phyloP scores from a whole-genome alignment of 2,888 invertebrate genomes.

The Brachyptera risi region DNA sequence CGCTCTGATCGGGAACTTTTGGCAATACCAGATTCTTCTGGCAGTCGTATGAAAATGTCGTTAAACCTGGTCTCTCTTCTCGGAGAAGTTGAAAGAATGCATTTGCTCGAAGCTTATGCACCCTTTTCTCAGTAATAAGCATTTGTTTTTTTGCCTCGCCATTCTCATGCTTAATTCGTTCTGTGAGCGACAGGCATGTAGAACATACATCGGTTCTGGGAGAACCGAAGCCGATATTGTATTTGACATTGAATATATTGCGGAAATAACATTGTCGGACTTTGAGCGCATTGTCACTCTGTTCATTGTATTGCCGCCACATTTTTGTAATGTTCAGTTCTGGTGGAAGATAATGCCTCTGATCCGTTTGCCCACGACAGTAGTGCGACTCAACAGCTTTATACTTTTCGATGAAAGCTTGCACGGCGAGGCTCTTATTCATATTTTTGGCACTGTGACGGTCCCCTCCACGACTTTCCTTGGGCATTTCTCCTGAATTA shows the following conservation, averaged over 20 bases:
- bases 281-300: conserved; percentile 12
- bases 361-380: conserved; percentile 22
- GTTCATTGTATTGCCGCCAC: conserved; percentile 21
- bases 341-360: conserved; percentile 26
- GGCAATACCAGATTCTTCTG: conserved; percentile 31
- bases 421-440: neutral
- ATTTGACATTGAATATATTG: conserved; percentile 2
- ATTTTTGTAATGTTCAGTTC: conserved; percentile 27
- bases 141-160: conserved; percentile 17
- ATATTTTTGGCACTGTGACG: neutral
- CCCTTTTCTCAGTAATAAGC: conserved; percentile 6
- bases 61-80: conserved; percentile 3
- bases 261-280: neutral
- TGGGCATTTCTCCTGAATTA: neutral
- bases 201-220: conserved; percentile 27
- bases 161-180: conserved; percentile 23
- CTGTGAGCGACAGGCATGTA: conserved; percentile 24
- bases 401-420: neutral
- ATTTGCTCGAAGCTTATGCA: conserved; percentile 10
- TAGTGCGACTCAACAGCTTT: conserved; percentile 18
- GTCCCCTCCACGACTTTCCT: neutral
- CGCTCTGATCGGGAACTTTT: conserved; percentile 33
- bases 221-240: conserved; percentile 8
- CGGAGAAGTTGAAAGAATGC: conserved; percentile 10
- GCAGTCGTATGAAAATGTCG: conserved; percentile 14